Evolutionary conservation across 2,113 vertebrate genomes (phyloP).

Genomic region (Aptenodytes patagonicus): DNA sequence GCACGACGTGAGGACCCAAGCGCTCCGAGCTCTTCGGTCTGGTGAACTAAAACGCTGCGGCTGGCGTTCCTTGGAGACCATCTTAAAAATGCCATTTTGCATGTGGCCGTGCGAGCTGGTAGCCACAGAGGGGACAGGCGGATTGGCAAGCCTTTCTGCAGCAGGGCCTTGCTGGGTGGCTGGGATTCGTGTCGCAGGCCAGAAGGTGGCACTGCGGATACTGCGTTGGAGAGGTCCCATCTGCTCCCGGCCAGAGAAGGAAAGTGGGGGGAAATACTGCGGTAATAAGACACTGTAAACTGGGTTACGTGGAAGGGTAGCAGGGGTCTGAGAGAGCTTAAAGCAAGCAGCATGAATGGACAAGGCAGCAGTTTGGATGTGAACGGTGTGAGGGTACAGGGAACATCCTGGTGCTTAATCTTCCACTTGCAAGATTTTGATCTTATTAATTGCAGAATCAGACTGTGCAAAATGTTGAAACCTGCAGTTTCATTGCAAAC

Average conservation of each 20-base stretch:
- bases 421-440: neutral
- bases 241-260: neutral
- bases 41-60: fast-evolving
- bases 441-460: neutral
- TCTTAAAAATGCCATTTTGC: neutral
- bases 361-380: neutral
- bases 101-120: fast-evolving
- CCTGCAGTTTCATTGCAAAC: neutral
- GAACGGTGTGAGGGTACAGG: neutral
- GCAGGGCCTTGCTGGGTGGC: neutral
- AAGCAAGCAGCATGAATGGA: neutral
- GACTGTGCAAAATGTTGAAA: neutral
- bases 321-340: neutral
- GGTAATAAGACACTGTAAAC: neutral
- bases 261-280: neutral
- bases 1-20: fast-evolving
- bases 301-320: neutral
- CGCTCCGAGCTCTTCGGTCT: neutral
- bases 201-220: slow-evolving; percentile 78
- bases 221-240: slow-evolving; percentile 42
- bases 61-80: neutral
- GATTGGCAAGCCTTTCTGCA: neutral
- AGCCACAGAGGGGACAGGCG: neutral
- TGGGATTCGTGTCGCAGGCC: slow-evolving; percentile 39
- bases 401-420: neutral